A percentile compares a stretch with the other conserved stretches of the same genome.
Conservation (phyloP, 2,797 vertebrate genomes). For the Hypotaenidia okinawae region DNA sequence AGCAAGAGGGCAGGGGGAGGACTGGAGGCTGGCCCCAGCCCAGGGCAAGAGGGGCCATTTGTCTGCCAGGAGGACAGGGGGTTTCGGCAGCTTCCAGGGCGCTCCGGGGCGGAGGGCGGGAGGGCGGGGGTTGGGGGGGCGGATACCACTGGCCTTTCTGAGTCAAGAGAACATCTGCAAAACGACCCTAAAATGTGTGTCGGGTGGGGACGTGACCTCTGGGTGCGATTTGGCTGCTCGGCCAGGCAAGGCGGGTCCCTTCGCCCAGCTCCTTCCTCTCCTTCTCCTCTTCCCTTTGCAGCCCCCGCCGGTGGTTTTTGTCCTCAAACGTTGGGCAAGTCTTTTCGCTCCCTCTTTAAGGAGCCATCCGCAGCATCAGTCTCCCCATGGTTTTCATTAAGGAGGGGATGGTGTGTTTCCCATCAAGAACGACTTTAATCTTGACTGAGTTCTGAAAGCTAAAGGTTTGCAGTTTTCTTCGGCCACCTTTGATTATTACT, state of each 20-base stretch:
- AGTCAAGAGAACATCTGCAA: constrained; percentile 24
- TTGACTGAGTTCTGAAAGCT: constrained; percentile 63
- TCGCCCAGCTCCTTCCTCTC: background rate
- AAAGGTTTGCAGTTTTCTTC: constrained; percentile 67
- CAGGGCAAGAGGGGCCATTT: constrained; percentile 59
- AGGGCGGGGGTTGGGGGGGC: background rate
- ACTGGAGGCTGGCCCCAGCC: constrained; percentile 25
- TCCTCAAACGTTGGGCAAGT: background rate
- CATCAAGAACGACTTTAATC: constrained; percentile 70
- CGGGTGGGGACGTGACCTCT: background rate
- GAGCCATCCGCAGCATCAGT: constrained; percentile 13
- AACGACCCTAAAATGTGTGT: constrained; percentile 18
- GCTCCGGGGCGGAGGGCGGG: background rate
- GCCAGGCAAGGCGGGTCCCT: background rate
- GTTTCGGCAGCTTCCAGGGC: constrained; percentile 28
- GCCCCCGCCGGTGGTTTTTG: background rate
- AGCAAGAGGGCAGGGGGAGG: background rate
- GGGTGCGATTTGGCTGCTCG: background rate
- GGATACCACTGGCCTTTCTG: background rate
- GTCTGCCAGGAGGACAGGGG: constrained; percentile 50
- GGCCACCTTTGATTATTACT: constrained; percentile 68
- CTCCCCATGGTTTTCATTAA: constrained; percentile 69
- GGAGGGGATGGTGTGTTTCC: constrained; percentile 59
- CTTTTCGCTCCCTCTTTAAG: constrained; percentile 16
- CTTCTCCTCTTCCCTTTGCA: background rate